These are phyloP conservation scores for Caenorhabditis sp. DNA, from an alignment of 2,888 invertebrate species.

Conservation along the genomic window DNA sequence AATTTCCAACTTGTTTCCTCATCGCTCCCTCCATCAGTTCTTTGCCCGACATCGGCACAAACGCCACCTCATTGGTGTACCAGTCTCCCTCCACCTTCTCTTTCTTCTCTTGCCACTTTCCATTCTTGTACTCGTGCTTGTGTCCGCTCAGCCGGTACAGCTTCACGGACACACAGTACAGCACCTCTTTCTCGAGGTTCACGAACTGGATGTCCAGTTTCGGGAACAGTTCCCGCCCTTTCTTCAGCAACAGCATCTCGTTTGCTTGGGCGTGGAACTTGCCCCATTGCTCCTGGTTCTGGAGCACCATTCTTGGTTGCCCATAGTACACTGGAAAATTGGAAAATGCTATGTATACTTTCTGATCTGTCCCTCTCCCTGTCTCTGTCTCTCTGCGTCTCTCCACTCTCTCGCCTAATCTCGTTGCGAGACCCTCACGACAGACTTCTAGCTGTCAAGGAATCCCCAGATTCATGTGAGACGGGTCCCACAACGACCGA, in stretches of 20 bases:
- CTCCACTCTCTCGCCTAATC: no score
- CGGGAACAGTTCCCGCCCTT: not conserved
- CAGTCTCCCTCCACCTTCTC: not conserved
- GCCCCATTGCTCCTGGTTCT: not conserved
- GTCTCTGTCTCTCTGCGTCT: no score
- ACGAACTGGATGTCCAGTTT: not conserved
- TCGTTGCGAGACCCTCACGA: no score
- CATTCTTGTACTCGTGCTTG: not conserved
- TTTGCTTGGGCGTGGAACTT: not conserved
- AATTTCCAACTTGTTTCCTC: not conserved
- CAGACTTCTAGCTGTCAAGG: no score
- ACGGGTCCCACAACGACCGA: no score
- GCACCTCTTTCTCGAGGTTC: not conserved
- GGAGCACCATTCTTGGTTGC: not conserved
- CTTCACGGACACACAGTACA: not conserved
- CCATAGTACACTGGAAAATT: no score
- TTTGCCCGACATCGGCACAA: not conserved
- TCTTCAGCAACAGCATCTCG: not conserved
- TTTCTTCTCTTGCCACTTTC: not conserved
- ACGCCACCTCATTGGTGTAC: not conserved
- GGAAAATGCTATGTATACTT: no score
- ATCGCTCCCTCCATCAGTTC: not conserved
- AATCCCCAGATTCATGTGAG: no score
- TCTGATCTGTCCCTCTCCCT: no score
- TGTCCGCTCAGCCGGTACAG: not conserved